Conservation (phyloP, 2,888 invertebrate species). For the Eupithecia inturbata region DNA sequence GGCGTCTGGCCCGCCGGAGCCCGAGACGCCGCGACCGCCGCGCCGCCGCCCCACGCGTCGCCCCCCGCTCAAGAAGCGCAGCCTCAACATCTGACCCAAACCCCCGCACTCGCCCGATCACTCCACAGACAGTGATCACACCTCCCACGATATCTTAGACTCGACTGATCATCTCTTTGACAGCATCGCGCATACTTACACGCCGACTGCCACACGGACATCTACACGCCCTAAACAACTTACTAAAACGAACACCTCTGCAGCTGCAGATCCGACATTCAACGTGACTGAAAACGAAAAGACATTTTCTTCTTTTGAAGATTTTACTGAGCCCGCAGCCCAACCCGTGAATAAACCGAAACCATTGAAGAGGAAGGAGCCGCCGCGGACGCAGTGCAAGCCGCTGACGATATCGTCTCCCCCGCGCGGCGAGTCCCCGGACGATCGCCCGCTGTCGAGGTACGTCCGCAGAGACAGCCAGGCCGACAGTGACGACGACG, state of each 20-base stretch:
- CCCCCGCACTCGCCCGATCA: not conserved
- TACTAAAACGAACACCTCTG: not conserved
- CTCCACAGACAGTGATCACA: not conserved
- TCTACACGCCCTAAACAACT: not conserved
- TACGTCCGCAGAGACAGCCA: not conserved
- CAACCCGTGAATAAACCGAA: not conserved
- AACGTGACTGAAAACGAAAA: not conserved
- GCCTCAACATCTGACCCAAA: slow-evolving; percentile 45
- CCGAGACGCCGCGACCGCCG: slow-evolving; percentile 64
- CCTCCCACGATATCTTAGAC: not conserved
- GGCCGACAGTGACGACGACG: not conserved
- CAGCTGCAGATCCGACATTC: not conserved
- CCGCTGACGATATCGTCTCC: slow-evolving; percentile 16
- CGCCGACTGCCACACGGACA: not conserved
- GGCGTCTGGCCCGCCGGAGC: slow-evolving; percentile 71
- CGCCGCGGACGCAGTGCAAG: not conserved
- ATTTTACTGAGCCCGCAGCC: not conserved
- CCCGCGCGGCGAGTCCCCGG: slow-evolving; percentile 16
- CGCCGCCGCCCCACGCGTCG: slow-evolving; percentile 56
- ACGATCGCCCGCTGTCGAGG: slow-evolving; percentile 22
- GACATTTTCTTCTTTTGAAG: too few species aligned
- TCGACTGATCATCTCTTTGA: not conserved
- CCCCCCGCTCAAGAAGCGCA: slow-evolving; percentile 21
- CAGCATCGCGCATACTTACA: not conserved
- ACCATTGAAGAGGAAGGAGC: not conserved